Conservation (phyloP, 2,113 vertebrate species). For the Carassius gibelio region DNA sequence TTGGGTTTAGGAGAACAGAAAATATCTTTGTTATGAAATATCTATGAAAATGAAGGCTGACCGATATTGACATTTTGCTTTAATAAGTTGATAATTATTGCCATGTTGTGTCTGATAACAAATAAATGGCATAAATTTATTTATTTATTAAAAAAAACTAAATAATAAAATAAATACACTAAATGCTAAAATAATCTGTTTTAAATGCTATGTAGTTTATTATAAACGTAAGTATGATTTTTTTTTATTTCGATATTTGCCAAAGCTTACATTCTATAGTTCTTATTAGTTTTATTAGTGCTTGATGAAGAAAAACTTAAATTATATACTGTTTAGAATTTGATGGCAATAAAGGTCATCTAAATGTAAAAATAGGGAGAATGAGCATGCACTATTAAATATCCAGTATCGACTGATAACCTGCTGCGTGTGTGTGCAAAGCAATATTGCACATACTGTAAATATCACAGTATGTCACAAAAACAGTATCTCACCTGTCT, state of each 20-base stretch:
- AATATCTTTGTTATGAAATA: not conserved
- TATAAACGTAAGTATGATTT: not conserved
- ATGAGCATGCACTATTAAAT: no score
- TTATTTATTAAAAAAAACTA: not conserved
- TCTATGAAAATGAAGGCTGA: not conserved
- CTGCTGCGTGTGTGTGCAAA: not conserved
- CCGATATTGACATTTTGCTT: not conserved
- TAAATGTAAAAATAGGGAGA: not conserved
- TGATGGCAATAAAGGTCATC: not conserved
- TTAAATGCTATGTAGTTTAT: not conserved
- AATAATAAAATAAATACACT: not conserved
- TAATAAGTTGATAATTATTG: not conserved
- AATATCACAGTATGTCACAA: no score
- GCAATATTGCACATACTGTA: not conserved
- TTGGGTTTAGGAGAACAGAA: not conserved
- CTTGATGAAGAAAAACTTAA: no score
- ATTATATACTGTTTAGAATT: not conserved
- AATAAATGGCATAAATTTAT: not conserved
- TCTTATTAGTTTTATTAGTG: no score
- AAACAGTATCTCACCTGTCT: slow-evolving; percentile 53
- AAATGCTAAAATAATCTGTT: not conserved
- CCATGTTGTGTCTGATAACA: not conserved
- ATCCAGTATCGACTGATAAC: not conserved
- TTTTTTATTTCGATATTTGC: not conserved
- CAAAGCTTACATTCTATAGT: not conserved